Evolutionary conservation across 2,888 invertebrate species (phyloP).

Genomic region (Melinaea menophilus): DNA sequence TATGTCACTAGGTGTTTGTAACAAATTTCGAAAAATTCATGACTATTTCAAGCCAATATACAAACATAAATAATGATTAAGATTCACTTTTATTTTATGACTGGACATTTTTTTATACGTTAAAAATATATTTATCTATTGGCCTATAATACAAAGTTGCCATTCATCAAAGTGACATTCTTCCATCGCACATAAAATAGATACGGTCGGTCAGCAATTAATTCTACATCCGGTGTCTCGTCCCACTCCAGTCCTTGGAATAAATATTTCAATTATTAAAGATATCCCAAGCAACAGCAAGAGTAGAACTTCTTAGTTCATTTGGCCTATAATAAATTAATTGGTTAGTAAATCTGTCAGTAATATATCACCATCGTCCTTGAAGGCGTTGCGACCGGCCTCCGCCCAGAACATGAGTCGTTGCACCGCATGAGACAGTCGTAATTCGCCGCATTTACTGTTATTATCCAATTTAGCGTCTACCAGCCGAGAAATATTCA

Average conservation of each 20-base stretch:
- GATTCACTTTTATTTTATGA: no score
- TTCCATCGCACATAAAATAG: constrained; percentile 67
- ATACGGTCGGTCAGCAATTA: constrained; percentile 60
- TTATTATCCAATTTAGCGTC: constrained; percentile 29
- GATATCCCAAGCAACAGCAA: background rate
- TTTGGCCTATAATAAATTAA: background rate
- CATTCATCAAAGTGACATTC: constrained; percentile 60
- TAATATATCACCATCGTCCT: constrained; percentile 63
- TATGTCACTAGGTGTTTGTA: no score
- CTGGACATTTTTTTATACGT: no score
- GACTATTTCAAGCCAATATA: no score
- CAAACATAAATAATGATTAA: no score
- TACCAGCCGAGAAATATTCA: constrained; percentile 56
- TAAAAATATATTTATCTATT: background rate
- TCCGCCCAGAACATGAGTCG: constrained; percentile 74
- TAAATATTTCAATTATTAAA: background rate
- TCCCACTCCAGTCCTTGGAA: constrained; percentile 70
- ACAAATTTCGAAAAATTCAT: no score
- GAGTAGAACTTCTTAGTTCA: background rate
- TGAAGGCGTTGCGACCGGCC: constrained; percentile 69
- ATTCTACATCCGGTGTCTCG: constrained; percentile 49
- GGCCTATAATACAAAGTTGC: constrained; percentile 60
- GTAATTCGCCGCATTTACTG: constrained; percentile 38
- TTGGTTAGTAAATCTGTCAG: background rate
- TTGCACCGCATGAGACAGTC: constrained; percentile 64